Evolutionary conservation across 2,888 invertebrate genomes (phyloP), one percentile per base, ranked within the genome.

Genomic region (Caenorhabditis doughertyi): DNA sequence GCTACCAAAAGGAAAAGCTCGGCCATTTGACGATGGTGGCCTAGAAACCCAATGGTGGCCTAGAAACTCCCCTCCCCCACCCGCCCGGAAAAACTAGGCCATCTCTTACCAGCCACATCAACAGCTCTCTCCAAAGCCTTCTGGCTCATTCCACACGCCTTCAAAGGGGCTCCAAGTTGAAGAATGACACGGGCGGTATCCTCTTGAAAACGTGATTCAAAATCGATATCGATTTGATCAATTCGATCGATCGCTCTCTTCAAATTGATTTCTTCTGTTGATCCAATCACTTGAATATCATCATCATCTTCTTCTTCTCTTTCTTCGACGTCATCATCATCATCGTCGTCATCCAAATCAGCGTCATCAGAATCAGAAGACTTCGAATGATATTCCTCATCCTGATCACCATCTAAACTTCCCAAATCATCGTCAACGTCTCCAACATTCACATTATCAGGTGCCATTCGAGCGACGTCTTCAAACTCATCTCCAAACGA

Each of bases 391-490:
- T 81, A 79, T 35, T 81, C 81, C 3, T 58, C 71, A 25, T 79
- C 81, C 3, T 56, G 65, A 25, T 77, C 77, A 5, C 74, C 68
- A 18, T 79, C 82, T 51, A 86, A 72, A 16, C 84, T 77, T 39
- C 88, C 88, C 55, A 84, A 77, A 62, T 88, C 88, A 58, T 88
- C 88, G 11, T 79, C 79, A 11, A 60, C 72, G 0, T 73, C 68
- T 9, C 82, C 82, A 21, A 83, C 67, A n/a, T 65, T 58, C 25
- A 83, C 70, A 53, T 79, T 79, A 1, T 72, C 70, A 8, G 71
- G 56, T 0, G 67, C 67, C 56, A 56, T 29, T 11, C 7, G 27
- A 0, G 60, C 60, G 9, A 83, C 53, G 7, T 73, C 56, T 0
- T 7, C 23, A 51, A 74, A 83, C 16, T 58, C 27, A 8, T 62